Evolutionary conservation across 1,140 invertebrate genomes (phyloP), one percentile per base, ranked within the genome.

Genomic region (Euwallacea similis): DNA sequence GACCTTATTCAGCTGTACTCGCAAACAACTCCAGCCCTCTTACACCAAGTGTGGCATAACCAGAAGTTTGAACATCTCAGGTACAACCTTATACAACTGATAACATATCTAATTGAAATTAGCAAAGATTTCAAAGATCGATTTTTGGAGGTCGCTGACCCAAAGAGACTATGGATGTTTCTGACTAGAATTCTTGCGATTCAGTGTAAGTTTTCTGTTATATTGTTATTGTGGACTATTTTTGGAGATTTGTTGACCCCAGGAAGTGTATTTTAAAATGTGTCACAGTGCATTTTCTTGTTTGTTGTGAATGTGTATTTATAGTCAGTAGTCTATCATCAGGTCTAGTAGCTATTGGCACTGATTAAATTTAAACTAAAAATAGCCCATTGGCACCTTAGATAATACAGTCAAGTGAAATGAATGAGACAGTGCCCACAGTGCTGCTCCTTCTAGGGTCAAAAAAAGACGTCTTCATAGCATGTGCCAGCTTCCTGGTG

Each of bases 401-500:
- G 16, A 56, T 21, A 56, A 21, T 56, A 15, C 10, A 56, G 54
- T 56, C 16, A 56, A 56, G 9, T 13, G 54, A 33, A 33, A 33
- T 33, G 21, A 33, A 33, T 33, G 21, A 33, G 21, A 33, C 21
- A 33, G 21, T 33, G 21, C 21, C 21, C 42, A 8, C 16, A 21
- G 15, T 61, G 59, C n/a, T 42, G 59, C 11, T 42, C 7, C 53
- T 73, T 78, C 44, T 63, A 80, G 79, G 76, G 76, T 75, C 76
- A 13, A 82, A 75, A 72, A 82, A 82, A 76, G 85, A 87, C 59
- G 69, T 87, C 7, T 79, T 79, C 69, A 85, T 85, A 80, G 83
- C 84, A 62, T 68, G 84, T 72, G 77, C 79, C 43, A 85, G 86
- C 54, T 76, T 88, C 67, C 43, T 82, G 8, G 64, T 84, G 58